Evolutionary conservation across 2,113 vertebrate genomes (phyloP).

Genomic region (Actenoides lindsayi): DNA sequence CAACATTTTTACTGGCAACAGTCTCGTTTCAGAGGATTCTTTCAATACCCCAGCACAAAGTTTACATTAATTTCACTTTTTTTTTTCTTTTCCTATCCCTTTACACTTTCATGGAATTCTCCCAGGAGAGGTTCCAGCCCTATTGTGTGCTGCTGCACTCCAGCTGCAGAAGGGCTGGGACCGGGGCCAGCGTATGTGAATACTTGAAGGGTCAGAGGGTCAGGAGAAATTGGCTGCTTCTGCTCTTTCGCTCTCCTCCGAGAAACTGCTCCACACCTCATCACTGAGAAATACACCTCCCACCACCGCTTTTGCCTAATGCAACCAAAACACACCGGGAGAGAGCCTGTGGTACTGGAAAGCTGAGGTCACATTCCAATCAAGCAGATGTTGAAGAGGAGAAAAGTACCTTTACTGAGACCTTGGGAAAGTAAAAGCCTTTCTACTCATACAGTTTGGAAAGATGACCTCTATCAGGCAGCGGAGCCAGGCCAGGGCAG

Average conservation of each 20-base stretch:
- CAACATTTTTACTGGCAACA: slow-evolving; percentile 21
- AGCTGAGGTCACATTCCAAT: slow-evolving; percentile 56
- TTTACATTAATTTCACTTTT: slow-evolving; percentile 63
- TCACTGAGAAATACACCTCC: slow-evolving; percentile 62
- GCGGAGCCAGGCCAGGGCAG: background rate
- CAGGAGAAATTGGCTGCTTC: slow-evolving; percentile 63
- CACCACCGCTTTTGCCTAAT: background rate
- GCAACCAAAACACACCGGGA: slow-evolving; percentile 48
- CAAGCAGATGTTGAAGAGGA: slow-evolving; percentile 23
- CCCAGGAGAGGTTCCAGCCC: slow-evolving; percentile 51
- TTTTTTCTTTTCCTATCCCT: slow-evolving; percentile 70
- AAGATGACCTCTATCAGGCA: background rate
- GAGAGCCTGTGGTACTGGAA: background rate
- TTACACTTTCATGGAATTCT: slow-evolving; percentile 67
- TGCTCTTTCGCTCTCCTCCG: slow-evolving; percentile 50
- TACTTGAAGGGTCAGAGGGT: slow-evolving; percentile 59
- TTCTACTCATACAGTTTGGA: background rate
- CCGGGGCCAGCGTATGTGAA: slow-evolving; percentile 64
- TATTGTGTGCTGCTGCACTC: slow-evolving; percentile 54
- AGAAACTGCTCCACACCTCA: slow-evolving; percentile 70
- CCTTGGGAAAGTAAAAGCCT: background rate
- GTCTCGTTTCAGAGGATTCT: slow-evolving; percentile 63
- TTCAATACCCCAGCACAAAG: slow-evolving; percentile 60
- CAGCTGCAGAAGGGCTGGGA: slow-evolving; percentile 73
- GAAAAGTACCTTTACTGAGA: background rate